phyloP scores from a whole-genome alignment of 2,113 vertebrate genomes.

The Pedionomus torquatus region DNA sequence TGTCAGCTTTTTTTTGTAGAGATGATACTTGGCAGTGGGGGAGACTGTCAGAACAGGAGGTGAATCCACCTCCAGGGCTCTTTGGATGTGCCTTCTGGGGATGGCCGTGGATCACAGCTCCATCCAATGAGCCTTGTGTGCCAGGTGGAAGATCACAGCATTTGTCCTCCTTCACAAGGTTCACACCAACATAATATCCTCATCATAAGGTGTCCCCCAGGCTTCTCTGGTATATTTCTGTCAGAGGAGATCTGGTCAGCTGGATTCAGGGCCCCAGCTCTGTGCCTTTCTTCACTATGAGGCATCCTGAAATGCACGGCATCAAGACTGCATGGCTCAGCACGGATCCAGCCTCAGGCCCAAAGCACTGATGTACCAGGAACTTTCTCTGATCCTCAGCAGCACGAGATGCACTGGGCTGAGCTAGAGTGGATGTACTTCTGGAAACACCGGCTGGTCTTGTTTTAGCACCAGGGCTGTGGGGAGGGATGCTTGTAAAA shows the following conservation, averaged over 20 bases:
- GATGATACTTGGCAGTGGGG: background rate
- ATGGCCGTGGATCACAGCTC: background rate
- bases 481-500: background rate
- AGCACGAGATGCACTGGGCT: background rate
- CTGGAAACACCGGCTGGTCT: constrained; percentile 31
- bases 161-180: background rate
- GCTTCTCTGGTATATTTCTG: background rate
- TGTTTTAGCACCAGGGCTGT: background rate
- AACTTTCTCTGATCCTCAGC: background rate
- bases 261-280: background rate
- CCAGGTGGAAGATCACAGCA: background rate
- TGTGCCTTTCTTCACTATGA: background rate
- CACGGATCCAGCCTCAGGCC: accelerated
- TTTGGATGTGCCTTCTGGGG: background rate
- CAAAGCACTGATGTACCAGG: accelerated
- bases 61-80: background rate
- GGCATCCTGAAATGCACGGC: background rate
- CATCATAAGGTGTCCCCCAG: background rate
- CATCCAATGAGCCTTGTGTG: accelerated
- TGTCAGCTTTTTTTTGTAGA: background rate
- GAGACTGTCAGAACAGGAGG: background rate
- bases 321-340: background rate
- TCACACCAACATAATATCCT: background rate
- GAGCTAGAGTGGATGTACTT: background rate
- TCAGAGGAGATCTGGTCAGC: background rate